phyloP scores from a whole-genome alignment of 2,113 vertebrate species.

The Reinhardtius hippoglossoides region DNA sequence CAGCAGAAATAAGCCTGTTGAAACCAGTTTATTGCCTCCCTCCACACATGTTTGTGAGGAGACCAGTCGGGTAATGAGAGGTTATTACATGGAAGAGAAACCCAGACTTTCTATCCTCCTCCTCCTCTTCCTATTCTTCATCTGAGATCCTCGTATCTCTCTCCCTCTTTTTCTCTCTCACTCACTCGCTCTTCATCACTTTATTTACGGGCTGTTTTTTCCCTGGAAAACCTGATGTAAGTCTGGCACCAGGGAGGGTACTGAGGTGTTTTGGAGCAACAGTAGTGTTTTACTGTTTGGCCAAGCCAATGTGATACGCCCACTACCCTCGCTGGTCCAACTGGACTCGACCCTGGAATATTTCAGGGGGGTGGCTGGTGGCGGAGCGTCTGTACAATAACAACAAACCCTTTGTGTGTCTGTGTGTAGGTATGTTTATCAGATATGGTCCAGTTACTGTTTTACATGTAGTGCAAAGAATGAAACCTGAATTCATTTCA shows the following conservation, averaged over 20 bases:
- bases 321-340: constrained; percentile 49
- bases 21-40: constrained; percentile 58
- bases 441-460: neutral
- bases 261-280: constrained; percentile 53
- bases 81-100: constrained; percentile 63
- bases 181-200: neutral
- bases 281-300: constrained; percentile 55
- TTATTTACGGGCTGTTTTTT: constrained; percentile 38
- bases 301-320: constrained; percentile 24
- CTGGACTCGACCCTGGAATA: constrained; percentile 60
- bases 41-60: constrained; percentile 73
- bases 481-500: neutral
- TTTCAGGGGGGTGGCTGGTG: constrained; percentile 46
- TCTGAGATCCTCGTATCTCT: constrained; percentile 34
- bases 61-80: constrained; percentile 74
- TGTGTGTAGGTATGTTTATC: neutral
- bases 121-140: constrained; percentile 12
- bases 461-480: neutral
- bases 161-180: neutral
- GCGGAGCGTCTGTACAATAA: constrained; percentile 48
- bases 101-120: constrained; percentile 35
- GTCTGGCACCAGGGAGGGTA: constrained; percentile 10
- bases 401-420: constrained; percentile 17
- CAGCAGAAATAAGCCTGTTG: constrained; percentile 64
- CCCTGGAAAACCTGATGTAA: constrained; percentile 67